These are phyloP conservation scores for Zhengitettix transpicula DNA, from an alignment of 2,888 invertebrate species.

Conservation along the genomic window DNA sequence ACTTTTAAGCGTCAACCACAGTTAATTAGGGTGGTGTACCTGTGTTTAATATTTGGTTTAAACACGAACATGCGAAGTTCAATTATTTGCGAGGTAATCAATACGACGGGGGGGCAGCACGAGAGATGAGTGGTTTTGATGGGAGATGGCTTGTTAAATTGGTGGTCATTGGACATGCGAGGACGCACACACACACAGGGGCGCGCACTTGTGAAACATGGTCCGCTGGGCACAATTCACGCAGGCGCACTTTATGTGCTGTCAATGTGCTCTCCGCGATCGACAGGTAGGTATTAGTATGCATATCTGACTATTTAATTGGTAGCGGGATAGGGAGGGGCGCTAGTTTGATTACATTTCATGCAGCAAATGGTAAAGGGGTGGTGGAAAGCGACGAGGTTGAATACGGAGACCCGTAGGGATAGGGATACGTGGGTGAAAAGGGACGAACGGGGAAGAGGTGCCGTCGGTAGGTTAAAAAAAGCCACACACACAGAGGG, in stretches of 20 bases:
- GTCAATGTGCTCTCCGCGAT: conserved; percentile 7
- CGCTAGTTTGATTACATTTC: conserved; percentile 8
- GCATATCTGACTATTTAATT: conserved; percentile 10
- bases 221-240: conserved; percentile 10
- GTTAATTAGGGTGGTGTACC: background rate
- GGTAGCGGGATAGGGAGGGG: background rate
- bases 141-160: conserved; percentile 15
- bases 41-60: background rate
- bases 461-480: background rate
- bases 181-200: conserved; percentile 4
- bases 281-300: conserved; percentile 11
- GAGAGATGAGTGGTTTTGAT: conserved; percentile 8
- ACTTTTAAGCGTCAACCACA: background rate
- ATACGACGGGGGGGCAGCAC: background rate
- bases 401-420: background rate
- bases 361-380: conserved; percentile 6
- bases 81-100: conserved; percentile 1
- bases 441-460: background rate
- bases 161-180: conserved; percentile 19
- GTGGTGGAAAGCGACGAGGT: background rate
- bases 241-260: conserved; percentile 9
- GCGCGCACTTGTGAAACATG: conserved; percentile 7
- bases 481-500: background rate
- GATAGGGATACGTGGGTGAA: background rate
- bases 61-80: background rate